Evolutionary conservation across 2,888 invertebrate genomes (phyloP).

Genomic region (Halictus quadricinctus): DNA sequence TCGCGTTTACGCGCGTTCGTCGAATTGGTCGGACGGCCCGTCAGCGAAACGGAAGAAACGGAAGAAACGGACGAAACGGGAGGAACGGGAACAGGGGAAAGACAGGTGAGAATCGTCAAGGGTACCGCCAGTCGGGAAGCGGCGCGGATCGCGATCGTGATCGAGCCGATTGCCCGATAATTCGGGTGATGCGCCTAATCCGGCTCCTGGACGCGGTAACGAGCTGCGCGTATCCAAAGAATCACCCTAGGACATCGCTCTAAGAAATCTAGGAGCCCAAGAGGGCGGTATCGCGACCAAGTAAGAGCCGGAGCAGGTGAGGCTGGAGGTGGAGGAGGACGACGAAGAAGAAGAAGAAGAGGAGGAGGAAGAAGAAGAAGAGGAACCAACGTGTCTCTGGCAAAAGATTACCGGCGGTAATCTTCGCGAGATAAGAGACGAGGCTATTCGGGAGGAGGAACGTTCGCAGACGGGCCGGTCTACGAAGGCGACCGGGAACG

Average conservation of each 20-base stretch:
- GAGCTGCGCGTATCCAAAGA: constrained; percentile 6
- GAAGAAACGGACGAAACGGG: neutral
- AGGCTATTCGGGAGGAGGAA: constrained; percentile 5
- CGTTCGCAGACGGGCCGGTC: constrained; percentile 14
- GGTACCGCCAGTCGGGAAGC: neutral
- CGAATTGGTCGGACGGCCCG: neutral
- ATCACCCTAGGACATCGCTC: neutral
- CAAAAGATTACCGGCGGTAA: constrained; percentile 19
- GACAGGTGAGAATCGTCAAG: neutral
- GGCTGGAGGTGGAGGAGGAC: constrained; percentile 21
- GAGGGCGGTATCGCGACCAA: constrained; percentile 1
- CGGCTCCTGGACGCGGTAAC: constrained; percentile 37
- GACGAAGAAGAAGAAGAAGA: constrained; percentile 14
- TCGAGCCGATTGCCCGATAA: constrained; percentile 40
- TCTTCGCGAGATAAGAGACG: constrained; percentile 19
- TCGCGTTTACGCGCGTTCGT: neutral
- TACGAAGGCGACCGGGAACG: neutral
- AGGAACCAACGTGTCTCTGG: neutral
- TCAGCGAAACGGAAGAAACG: neutral
- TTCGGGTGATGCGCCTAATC: constrained; percentile 37
- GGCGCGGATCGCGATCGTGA: constrained; percentile 54
- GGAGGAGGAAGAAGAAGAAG: constrained; percentile 5
- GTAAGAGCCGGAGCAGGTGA: constrained; percentile 31
- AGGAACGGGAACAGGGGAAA: neutral
- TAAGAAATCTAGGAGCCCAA: too few species aligned